Percentiles rank a stretch among this genome's conserved stretches.
These are phyloP conservation scores for Botia kubotai DNA, from an alignment of 2,797 vertebrate species.

Conservation along the genomic window DNA sequence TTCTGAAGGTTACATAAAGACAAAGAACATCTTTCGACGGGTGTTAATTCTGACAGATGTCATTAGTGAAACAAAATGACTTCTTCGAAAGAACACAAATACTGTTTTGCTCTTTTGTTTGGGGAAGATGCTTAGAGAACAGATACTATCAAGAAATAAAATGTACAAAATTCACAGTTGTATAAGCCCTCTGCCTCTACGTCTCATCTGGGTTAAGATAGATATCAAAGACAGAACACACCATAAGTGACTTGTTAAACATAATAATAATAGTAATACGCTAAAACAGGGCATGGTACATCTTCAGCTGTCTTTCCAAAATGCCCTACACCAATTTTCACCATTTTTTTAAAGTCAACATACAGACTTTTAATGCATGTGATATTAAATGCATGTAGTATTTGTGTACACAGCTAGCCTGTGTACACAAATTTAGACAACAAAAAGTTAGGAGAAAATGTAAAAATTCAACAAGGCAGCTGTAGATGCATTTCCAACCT, in stretches of 20 bases:
- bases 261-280: slow-evolving; percentile 11
- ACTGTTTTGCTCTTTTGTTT: slow-evolving; percentile 70
- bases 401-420: too few relatives aligned
- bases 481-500: slow-evolving; percentile 45
- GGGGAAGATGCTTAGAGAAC: slow-evolving; percentile 51
- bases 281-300: slow-evolving; percentile 47
- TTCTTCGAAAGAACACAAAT: slow-evolving; percentile 70
- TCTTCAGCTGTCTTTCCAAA: slow-evolving; percentile 62
- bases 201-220: slow-evolving; percentile 30
- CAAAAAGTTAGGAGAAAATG: slow-evolving; percentile 46
- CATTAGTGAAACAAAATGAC: slow-evolving; percentile 31
- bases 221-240: slow-evolving; percentile 32
- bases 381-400: slow-evolving; percentile 30
- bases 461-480: slow-evolving; percentile 55
- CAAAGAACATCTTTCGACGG: slow-evolving; percentile 43
- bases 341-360: too few relatives aligned
- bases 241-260: slow-evolving; percentile 49
- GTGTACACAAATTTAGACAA: slow-evolving; percentile 46
- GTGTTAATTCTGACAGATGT: slow-evolving; percentile 42
- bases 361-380: too few relatives aligned
- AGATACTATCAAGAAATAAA: slow-evolving; percentile 63
- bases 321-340: slow-evolving; percentile 13
- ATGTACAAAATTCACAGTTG: slow-evolving; percentile 80
- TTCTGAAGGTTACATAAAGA: slow-evolving; percentile 46
- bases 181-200: slow-evolving; percentile 64